Conservation (phyloP, 2,888 invertebrate genomes). For the Thecophora atra region DNA sequence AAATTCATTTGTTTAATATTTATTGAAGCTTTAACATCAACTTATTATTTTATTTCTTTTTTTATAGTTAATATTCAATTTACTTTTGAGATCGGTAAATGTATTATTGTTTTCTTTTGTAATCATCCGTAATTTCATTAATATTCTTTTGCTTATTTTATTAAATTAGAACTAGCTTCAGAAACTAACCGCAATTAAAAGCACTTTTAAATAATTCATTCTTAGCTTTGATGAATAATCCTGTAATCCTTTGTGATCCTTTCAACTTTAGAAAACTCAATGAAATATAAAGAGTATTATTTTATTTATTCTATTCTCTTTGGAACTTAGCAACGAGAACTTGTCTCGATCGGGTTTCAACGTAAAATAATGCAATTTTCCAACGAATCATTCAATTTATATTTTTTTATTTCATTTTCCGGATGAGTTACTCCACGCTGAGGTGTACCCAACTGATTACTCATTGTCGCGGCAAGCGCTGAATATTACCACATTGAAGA, state of each 20-base stretch:
- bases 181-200: slow-evolving; percentile 25
- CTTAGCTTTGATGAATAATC: neutral
- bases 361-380: slow-evolving; percentile 57
- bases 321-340: neutral
- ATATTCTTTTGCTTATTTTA: too few species aligned
- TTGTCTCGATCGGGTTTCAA: slow-evolving; percentile 18
- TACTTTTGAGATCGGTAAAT: too few species aligned
- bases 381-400: slow-evolving; percentile 59
- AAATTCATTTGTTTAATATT: too few species aligned
- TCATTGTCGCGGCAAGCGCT: slow-evolving; percentile 21
- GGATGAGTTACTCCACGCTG: slow-evolving; percentile 56
- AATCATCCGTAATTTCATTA: too few species aligned
- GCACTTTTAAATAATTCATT: slow-evolving; percentile 17
- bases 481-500: slow-evolving; percentile 24
- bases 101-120: too few species aligned
- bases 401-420: slow-evolving; percentile 59
- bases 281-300: neutral
- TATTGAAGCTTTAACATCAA: too few species aligned
- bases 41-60: too few species aligned
- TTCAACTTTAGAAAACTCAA: neutral
- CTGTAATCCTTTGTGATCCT: neutral
- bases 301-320: neutral
- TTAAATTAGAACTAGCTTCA: neutral
- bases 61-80: too few species aligned
- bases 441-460: neutral